Base-by-base conservation (phyloP, 1,140 invertebrate species). In the Drosophila miranda region DNA sequence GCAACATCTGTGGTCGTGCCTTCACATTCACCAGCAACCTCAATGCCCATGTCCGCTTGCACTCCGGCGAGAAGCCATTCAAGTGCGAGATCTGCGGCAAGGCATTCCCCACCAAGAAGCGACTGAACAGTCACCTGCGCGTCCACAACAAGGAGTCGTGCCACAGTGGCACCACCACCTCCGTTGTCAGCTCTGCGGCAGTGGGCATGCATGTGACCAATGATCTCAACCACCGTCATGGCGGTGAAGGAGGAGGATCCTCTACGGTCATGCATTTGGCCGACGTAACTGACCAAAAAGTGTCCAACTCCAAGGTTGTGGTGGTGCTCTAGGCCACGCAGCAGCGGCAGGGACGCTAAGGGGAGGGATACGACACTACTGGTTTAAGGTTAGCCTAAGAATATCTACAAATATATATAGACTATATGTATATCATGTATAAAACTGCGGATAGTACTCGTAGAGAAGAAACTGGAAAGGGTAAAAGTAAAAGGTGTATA, bases 41-140 rank as follows among this genome's bases (percentile, higher is more conserved):
- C 16, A 89, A 90, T 30, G 91, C 91, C 68, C 93, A 91, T 92
- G 93, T 92, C 84, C 91, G 88, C 2, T 70, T 81, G n/a, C 96
- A 97, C 84, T 93, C 93, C 26, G 94, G 95, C 7, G 95, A 95
- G 81, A 95, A 96, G 87, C 80, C 84, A 0, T 87, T 77, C 14
- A 81, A 89, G 38, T 90, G 89, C 19, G 57, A 81, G 0, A 45
- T 78, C 30, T 90, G 89, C 71, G 54, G 64, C 19, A 90, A 89
- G 49, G 73, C 76, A 6, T 90, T 90, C 44, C 84, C 78, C 6
- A 90, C 89, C 6, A 71, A 83, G 14, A 90, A 90, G 61, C 89
- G 87, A 11, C 64, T 90, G 6, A 78, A 74, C 4, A 82, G 89
- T 41, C 89, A 90, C 53, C 38, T 78, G 38, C 61, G 82, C 2